Conservation (phyloP, 2,113 vertebrate genomes). For the Hylia prasina region DNA sequence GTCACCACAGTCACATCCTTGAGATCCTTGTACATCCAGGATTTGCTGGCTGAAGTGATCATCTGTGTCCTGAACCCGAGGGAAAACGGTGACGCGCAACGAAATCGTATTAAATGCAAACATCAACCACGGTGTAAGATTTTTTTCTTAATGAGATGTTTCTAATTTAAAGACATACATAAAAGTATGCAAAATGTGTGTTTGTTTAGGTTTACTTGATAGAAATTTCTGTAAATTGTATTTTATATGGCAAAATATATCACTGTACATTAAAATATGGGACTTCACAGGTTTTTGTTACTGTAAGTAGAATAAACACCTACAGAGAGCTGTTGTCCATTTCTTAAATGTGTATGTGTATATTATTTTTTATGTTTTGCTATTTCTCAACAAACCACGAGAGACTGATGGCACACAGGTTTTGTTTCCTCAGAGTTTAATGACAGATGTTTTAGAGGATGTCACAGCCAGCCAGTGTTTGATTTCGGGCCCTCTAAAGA, state of each 20-base stretch:
- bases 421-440: neutral
- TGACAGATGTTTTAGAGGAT: neutral
- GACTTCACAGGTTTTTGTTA: conserved; percentile 76
- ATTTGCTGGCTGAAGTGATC: neutral
- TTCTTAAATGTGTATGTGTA: neutral
- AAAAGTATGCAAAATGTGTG: conserved; percentile 71
- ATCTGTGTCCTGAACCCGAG: neutral
- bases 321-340: conserved; percentile 38
- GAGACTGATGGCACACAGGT: fast-evolving
- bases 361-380: neutral
- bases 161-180: conserved; percentile 74
- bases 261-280: conserved; percentile 71
- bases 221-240: conserved; percentile 77
- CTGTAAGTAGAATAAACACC: conserved; percentile 80
- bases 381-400: neutral
- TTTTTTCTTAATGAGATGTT: conserved; percentile 65
- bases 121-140: conserved; percentile 51
- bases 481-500: neutral
- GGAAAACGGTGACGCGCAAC: neutral
- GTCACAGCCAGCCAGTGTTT: neutral
- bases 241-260: conserved; percentile 77
- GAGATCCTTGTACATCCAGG: neutral
- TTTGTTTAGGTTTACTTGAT: conserved; percentile 72
- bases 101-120: conserved; percentile 25
- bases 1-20: conserved; percentile 17